Evolutionary conservation across 2,888 invertebrate genomes (phyloP), one percentile per base, ranked within the genome.

Genomic region (Drosophila mayaguana): DNA sequence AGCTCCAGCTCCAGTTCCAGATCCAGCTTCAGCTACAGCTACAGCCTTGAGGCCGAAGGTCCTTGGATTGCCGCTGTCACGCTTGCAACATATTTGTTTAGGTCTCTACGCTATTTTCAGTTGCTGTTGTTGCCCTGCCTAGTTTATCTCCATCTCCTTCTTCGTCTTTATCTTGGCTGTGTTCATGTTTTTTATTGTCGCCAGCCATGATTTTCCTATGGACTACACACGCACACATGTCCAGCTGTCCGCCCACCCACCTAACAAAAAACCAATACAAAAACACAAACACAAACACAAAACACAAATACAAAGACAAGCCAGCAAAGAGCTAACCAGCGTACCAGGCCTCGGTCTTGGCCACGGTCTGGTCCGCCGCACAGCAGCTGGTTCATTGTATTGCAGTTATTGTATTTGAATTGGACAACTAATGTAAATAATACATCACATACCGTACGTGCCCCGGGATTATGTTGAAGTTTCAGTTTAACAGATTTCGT

Each of bases 11-110:
- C 7, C 40, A 22, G 68, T 28, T 45, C 14, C 40, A 22, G 68
- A n/a, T n/a, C n/a, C n/a, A 38, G 14, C 5, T 34, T 3, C 12
- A 43, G 14, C 16, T 45, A 14, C 40, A 22, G 68, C 36, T 45
- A 22, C 40, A 22, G 68, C 36, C 34, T 45, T 36, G 3, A 4
- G n/a, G 25, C 34, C 14, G 34, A 45, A 36, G 14, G 36, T 57
- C 22, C 57, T 28, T 28, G 8, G 28, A 48, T 42, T 51, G 56
- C 51, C 65, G 53, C 40, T 57, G 68, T 71, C 82, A 84, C 70
- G 68, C 59, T 72, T 63, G 36, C 72, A 79, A 63, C 73, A 76
- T 82, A 78, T 88, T 88, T 83, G 84, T 60, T 88, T 83, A 83
- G 89, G 87, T 57, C 68, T 62, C 63, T 34, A 45, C 38, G 42